These are phyloP conservation scores for Perognathus longimembris DNA, from an alignment of 2,113 vertebrate species.

Conservation along the genomic window DNA sequence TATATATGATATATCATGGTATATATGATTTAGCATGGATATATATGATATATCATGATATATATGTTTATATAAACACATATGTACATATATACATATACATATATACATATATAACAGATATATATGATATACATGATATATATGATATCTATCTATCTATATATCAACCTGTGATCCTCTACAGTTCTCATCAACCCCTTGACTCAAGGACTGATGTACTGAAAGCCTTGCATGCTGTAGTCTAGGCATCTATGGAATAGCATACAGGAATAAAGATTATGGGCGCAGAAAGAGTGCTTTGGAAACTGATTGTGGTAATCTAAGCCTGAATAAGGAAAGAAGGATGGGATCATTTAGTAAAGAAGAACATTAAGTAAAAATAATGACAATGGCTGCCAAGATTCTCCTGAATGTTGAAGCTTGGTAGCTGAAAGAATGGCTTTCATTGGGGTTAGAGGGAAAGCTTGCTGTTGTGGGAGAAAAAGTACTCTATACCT, in stretches of 20 bases:
- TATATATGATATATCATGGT: too few relatives aligned
- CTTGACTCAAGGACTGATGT: neutral
- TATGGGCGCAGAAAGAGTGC: neutral
- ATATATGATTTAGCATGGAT: too few relatives aligned
- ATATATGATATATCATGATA: too few relatives aligned
- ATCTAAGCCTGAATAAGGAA: neutral
- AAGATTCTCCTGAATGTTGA: slow-evolving; percentile 2
- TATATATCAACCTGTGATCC: too few relatives aligned
- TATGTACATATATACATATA: too few relatives aligned
- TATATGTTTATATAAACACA: too few relatives aligned
- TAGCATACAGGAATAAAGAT: neutral
- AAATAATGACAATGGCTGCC: neutral
- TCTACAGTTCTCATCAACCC: too few relatives aligned
- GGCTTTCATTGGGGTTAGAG: neutral
- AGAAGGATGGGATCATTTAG: neutral
- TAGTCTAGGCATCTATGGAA: neutral
- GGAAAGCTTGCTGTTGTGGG: neutral
- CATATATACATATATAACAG: too few relatives aligned
- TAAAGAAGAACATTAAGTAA: neutral
- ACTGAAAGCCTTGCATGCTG: neutral
- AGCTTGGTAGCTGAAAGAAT: neutral
- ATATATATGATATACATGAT: too few relatives aligned
- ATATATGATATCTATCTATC: too few relatives aligned
- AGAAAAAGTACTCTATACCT: neutral
- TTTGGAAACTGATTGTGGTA: neutral